Percentiles rank a stretch among this genome's conserved stretches.
Conservation (phyloP, 2,113 vertebrate genomes). For the Proterorhinus semilunaris region DNA sequence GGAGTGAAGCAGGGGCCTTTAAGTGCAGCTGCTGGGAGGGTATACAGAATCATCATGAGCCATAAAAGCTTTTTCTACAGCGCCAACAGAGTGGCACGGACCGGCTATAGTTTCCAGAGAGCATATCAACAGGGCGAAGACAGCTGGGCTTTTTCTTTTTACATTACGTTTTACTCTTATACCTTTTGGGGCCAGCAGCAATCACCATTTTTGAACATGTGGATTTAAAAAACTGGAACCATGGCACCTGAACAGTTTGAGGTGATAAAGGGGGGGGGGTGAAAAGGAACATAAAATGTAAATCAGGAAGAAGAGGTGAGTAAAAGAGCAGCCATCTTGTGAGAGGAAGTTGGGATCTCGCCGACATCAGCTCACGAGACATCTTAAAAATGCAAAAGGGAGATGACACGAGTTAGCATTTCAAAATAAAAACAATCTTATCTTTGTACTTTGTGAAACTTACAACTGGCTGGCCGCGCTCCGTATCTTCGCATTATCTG, state of each 20-base stretch:
- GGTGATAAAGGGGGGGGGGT: neutral
- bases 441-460: constrained; percentile 51
- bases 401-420: constrained; percentile 2
- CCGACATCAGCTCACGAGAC: constrained; percentile 83
- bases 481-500: constrained; percentile 94
- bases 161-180: constrained; percentile 44
- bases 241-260: constrained; percentile 81
- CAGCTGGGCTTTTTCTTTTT: constrained; percentile 25
- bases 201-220: constrained; percentile 48
- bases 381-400: constrained; percentile 73
- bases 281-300: constrained; percentile 59
- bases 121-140: constrained; percentile 33
- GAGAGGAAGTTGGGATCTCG: constrained; percentile 77
- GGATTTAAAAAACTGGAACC: constrained; percentile 76
- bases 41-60: constrained; percentile 73
- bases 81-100: constrained; percentile 59
- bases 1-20: constrained; percentile 61
- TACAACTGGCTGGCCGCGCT: constrained; percentile 88
- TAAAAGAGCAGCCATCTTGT: constrained; percentile 81
- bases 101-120: constrained; percentile 59
- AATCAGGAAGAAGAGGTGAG: constrained; percentile 47
- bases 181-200: constrained; percentile 68
- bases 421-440: neutral
- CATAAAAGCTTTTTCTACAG: constrained; percentile 75
- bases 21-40: constrained; percentile 71